Base-by-base conservation (phyloP, 2,113 vertebrate species). In the Ceyx margarethae region DNA sequence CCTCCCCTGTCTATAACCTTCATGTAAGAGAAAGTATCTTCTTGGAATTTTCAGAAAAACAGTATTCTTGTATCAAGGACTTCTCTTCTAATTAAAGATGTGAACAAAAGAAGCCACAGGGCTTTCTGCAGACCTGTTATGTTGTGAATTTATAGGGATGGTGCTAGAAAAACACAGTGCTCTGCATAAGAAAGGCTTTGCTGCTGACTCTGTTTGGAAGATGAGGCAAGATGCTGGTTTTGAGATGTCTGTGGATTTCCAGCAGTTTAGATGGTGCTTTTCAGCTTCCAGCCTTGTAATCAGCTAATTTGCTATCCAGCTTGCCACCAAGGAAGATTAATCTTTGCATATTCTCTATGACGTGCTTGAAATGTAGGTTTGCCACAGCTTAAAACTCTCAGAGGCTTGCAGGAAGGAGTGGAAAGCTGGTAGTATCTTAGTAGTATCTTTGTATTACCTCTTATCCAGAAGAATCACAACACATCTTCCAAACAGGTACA, bases 11-110 rank as follows among this genome's bases (percentile, higher is more conserved):
- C 50, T 46, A 3, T 72, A 58, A 87, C 78, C 71, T 89, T 46
- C 67, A 15, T 13, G 35, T 73, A 11, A 46, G 61, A 67, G 42
- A 54, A 71, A 89, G 62, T 37, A 81, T 3, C 33, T 28, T 71
- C 93, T 54, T 80, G 83, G 68, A 95, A 65, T 68, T 56, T 67
- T 82, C 2, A 77, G 64, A 67, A 78, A 79, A 93, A 16, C 56
- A 40, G 17, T 46, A 29, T 43, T 91, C 77, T 37, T 87, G 81
- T 33, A 46, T 62, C 77, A 82, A 56, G 89, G 74, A 43, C 64
- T 76, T 67, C 57, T 94, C 53, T 78, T 68, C 45, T 94, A 86
- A 87, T 90, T 89, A 92, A 87, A 73, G 66, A 81, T 43, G n/a
- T 0, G 28, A 89, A 46, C 78, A 80, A 46, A 85, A 68, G 90